Evolutionary conservation across 2,797 vertebrate species (phyloP), one percentile per base, ranked within the genome.

Genomic region (Phataginus tricuspis): DNA sequence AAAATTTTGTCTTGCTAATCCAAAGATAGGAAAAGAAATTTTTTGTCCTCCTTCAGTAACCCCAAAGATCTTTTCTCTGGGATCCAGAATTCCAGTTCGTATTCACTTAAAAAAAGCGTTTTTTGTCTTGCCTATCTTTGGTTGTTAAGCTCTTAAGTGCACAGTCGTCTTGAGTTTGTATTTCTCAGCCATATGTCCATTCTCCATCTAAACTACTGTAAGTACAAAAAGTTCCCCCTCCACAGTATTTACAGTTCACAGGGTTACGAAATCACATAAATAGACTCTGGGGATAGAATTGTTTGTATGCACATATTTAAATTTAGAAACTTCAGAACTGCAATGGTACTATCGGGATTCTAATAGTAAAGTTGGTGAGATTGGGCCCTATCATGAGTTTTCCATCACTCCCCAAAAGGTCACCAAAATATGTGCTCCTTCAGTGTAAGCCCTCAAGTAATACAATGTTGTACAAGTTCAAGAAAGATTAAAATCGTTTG

Each of bases 401-500:
- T 90, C 75, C 31, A 66, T 66, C 63, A 82, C 63, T 85, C 85
- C 63, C 18, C 66, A 61, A 80, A 83, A 94, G 31, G 25, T 91
- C 91, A 68, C 29, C 68, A 86, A 88, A 96, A 84, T 34, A 80
- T 80, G 59, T 84, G 34, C 69, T 55, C 66, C 90, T 96, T 94
- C 39, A 57, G 16, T 86, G 94, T 94, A 94, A 83, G 21, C 61
- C 75, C 49, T 75, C 42, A 91, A 90, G 53, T 72, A 74, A 80
- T 23, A 78, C 27, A 64, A 93, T 75, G 42, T 87, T 96, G 61
- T 77, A 95, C 92, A 97, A 90, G 78, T 90, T 37, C 77, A 69
- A 88, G 39, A 96, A 69, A 94, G 18, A 94, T 92, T 88, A 91
- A 94, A 96, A 85, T 82, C 19, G 42, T 66, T 80, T 77, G 37